These are phyloP conservation scores for Drosophila pegasa DNA, from an alignment of 2,888 invertebrate species.

Conservation along the genomic window DNA sequence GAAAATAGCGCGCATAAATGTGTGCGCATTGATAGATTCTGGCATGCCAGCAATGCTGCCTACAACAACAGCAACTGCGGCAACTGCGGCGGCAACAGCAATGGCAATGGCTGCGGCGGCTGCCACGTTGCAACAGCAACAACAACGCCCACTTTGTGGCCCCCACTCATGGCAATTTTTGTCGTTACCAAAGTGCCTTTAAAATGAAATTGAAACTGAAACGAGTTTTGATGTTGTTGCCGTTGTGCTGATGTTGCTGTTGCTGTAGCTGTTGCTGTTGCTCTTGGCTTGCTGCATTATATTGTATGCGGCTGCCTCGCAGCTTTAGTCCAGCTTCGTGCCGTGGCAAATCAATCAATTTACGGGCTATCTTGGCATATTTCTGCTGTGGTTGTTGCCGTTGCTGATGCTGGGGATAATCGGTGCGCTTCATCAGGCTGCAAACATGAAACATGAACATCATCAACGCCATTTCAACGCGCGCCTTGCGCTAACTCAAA, in stretches of 20 bases:
- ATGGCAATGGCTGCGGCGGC: constrained; percentile 40
- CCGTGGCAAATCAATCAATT: constrained; percentile 83
- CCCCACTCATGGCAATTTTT: constrained; percentile 38
- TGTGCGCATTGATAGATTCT: constrained; percentile 58
- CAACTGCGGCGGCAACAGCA: constrained; percentile 26
- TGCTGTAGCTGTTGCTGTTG: constrained; percentile 6
- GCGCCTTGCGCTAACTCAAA: constrained; percentile 67
- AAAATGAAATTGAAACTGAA: constrained; percentile 77
- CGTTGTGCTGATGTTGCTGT: constrained; percentile 21
- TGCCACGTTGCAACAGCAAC: constrained; percentile 30
- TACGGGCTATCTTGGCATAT: constrained; percentile 66
- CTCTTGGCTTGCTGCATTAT: constrained; percentile 10
- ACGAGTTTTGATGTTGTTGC: constrained; percentile 60
- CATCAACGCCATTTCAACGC: constrained; percentile 80
- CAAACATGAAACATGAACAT: constrained; percentile 79
- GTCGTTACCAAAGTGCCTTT: constrained; percentile 62
- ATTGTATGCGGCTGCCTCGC: constrained; percentile 38
- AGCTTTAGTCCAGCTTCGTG: constrained; percentile 66
- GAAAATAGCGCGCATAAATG: constrained; percentile 52
- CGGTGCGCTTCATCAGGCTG: constrained; percentile 79
- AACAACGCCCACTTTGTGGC: constrained; percentile 66
- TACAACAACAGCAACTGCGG: constrained; percentile 21
- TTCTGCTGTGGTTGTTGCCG: constrained; percentile 49
- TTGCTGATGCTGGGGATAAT: constrained; percentile 71
- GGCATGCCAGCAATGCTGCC: constrained; percentile 52